Conservation (phyloP, 2,113 vertebrate genomes). For the Galemys pyrenaicus region DNA sequence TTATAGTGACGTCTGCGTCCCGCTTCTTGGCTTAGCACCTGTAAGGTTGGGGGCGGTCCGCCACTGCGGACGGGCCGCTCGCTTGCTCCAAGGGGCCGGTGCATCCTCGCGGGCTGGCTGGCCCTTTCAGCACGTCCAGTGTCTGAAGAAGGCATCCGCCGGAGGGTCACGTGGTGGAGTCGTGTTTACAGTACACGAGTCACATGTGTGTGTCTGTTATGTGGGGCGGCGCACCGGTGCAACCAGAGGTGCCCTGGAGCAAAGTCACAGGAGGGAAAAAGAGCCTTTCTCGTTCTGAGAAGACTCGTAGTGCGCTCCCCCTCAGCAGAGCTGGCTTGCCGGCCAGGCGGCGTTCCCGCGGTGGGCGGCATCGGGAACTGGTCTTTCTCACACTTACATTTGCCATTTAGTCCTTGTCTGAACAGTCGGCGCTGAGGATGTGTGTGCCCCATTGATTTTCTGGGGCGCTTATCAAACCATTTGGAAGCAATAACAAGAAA, state of each 20-base stretch:
- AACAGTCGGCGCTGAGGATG: slow-evolving; percentile 26
- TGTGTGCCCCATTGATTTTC: slow-evolving; percentile 38
- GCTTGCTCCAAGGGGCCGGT: not conserved
- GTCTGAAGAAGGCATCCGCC: not conserved
- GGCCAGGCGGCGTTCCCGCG: slow-evolving; percentile 4
- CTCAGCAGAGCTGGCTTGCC: not conserved
- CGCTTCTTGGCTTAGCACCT: not conserved
- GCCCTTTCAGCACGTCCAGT: not conserved
- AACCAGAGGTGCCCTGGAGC: not conserved
- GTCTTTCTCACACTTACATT: slow-evolving; percentile 17
- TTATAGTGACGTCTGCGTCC: not conserved
- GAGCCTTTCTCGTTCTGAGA: slow-evolving; percentile 7
- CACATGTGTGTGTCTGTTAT: not conserved
- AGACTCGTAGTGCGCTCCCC: too few species aligned
- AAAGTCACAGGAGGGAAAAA: not conserved
- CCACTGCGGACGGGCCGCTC: not conserved
- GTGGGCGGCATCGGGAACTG: not conserved
- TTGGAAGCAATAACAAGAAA: slow-evolving; percentile 38
- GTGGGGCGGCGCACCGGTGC: not conserved
- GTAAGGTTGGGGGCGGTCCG: not conserved
- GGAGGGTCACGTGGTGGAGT: not conserved
- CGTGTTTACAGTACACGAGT: not conserved
- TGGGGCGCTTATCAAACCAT: slow-evolving; percentile 7
- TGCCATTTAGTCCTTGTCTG: slow-evolving; percentile 31
- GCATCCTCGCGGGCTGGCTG: not conserved